These are phyloP conservation scores for Zaprionus ornatus DNA, from an alignment of 1,140 invertebrate genomes.

Conservation along the genomic window DNA sequence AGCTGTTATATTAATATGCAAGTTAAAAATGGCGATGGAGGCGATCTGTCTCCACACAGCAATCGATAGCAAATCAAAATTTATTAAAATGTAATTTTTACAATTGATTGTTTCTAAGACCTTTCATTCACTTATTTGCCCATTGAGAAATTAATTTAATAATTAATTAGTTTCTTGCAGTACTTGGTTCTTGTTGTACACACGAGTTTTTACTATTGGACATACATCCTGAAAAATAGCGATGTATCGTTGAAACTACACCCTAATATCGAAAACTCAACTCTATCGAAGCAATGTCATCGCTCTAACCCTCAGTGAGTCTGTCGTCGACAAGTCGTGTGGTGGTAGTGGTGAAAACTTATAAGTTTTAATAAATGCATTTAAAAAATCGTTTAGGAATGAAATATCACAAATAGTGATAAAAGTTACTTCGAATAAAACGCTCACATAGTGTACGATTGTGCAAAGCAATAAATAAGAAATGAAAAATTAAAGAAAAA, in stretches of 20 bases:
- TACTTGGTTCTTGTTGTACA: neutral
- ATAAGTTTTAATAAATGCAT: slow-evolving; percentile 49
- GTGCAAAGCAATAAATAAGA: slow-evolving; percentile 43
- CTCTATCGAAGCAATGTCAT: slow-evolving; percentile 20
- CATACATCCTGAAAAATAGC: neutral
- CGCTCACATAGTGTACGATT: slow-evolving; percentile 43
- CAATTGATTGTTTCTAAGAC: neutral
- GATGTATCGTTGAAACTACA: neutral
- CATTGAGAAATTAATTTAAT: too few species aligned
- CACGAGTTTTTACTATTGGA: neutral
- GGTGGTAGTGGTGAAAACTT: slow-evolving; percentile 50
- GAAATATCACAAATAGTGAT: slow-evolving; percentile 23
- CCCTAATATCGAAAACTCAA: neutral
- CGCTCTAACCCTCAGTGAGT: slow-evolving; percentile 38
- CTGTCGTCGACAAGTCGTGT: slow-evolving; percentile 49
- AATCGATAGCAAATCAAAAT: neutral
- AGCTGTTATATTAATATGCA: neutral
- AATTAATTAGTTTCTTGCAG: too few species aligned
- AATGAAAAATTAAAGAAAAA: slow-evolving; percentile 46
- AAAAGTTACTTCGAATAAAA: slow-evolving; percentile 35
- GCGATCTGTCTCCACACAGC: neutral
- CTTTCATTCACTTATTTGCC: neutral
- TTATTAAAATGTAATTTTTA: neutral
- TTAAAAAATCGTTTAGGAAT: slow-evolving; percentile 35
- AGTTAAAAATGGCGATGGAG: neutral